Conservation (phyloP, 2,113 vertebrate genomes). For the Onychostoma macrolepis region DNA sequence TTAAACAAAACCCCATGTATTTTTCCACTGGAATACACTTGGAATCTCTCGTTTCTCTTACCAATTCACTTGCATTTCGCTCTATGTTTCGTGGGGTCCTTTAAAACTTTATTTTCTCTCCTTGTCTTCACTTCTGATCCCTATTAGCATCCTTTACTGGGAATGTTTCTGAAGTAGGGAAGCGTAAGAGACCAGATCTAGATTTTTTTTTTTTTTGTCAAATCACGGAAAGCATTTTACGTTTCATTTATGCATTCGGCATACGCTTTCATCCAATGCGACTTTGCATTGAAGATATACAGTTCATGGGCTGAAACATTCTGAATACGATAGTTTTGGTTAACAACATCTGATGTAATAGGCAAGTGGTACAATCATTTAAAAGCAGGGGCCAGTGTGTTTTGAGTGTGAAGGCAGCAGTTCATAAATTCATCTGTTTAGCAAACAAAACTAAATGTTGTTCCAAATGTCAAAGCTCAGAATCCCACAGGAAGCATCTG, state of each 20-base stretch:
- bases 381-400: background rate
- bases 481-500: background rate
- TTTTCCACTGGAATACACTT: background rate
- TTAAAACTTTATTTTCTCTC: background rate
- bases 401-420: background rate
- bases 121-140: background rate
- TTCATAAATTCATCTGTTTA: background rate
- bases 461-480: slow-evolving; percentile 17
- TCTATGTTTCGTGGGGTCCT: background rate
- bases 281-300: background rate
- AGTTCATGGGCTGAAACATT: background rate
- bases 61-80: background rate
- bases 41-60: background rate
- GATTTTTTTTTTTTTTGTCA: background rate
- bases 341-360: background rate
- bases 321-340: background rate
- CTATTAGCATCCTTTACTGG: slow-evolving; percentile 3
- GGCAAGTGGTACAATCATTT: background rate
- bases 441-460: background rate
- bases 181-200: background rate
- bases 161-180: background rate
- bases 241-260: background rate
- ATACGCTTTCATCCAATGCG: background rate
- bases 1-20: background rate
- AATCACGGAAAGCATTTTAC: background rate